phyloP scores from a whole-genome alignment of 2,888 invertebrate species.

The Artemia sinica region DNA sequence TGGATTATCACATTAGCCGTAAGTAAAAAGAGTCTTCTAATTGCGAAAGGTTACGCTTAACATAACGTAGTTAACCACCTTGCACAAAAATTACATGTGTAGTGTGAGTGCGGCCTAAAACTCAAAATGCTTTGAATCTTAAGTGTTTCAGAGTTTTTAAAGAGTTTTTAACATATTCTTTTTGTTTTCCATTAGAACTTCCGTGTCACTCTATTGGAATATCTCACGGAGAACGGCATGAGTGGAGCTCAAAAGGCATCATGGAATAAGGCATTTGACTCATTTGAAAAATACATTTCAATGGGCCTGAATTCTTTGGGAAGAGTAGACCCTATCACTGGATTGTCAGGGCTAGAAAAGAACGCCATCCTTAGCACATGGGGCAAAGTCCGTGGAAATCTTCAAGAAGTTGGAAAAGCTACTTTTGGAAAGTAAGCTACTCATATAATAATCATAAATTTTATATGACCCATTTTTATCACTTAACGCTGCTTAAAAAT shows the following conservation, averaged over 20 bases:
- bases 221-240: neutral
- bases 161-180: too few relatives aligned
- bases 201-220: neutral
- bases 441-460: too few relatives aligned
- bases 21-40: too few relatives aligned
- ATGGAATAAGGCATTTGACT: neutral
- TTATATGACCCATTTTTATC: too few relatives aligned
- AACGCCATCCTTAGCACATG: neutral
- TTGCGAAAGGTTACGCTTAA: too few relatives aligned
- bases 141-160: too few relatives aligned
- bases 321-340: constrained; percentile 1
- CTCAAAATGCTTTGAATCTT: too few relatives aligned
- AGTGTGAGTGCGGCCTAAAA: too few relatives aligned
- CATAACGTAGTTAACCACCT: too few relatives aligned
- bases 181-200: neutral
- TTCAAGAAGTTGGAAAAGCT: constrained; percentile 3
- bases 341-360: neutral
- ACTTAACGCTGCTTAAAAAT: too few relatives aligned
- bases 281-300: neutral
- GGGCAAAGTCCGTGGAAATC: constrained; percentile 2
- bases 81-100: too few relatives aligned
- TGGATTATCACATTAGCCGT: too few relatives aligned
- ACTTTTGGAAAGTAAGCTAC: neutral
- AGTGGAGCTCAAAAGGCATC: neutral
- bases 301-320: neutral